Evolutionary conservation across 2,888 invertebrate genomes (phyloP).

Genomic region (Melanostoma scalare): DNA sequence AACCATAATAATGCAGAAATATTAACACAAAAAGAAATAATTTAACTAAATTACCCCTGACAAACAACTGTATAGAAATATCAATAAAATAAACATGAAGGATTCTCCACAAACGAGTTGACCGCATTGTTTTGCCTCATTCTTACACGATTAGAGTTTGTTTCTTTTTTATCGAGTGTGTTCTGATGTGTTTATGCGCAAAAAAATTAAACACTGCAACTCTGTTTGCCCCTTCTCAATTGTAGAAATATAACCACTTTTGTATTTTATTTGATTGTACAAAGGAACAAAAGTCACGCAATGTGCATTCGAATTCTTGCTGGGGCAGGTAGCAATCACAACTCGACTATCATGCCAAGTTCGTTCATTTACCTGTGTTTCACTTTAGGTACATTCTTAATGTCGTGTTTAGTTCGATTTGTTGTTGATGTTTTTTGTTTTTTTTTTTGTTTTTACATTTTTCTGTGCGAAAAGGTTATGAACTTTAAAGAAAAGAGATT

Average conservation of each 20-base stretch:
- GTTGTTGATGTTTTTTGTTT: no score
- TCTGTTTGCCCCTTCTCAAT: constrained; percentile 6
- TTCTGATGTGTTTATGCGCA: constrained; percentile 50
- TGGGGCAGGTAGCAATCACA: constrained; percentile 53
- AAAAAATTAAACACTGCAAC: constrained; percentile 40
- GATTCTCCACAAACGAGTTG: constrained; percentile 57
- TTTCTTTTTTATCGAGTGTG: constrained; percentile 20
- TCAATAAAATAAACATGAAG: constrained; percentile 9
- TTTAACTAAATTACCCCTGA: constrained; percentile 51
- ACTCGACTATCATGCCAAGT: no score
- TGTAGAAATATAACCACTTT: constrained; percentile 43
- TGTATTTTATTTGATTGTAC: constrained; percentile 57
- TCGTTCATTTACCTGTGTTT: no score
- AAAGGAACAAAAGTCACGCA: constrained; percentile 70
- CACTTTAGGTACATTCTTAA: no score
- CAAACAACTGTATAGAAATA: constrained; percentile 10
- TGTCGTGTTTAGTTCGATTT: no score
- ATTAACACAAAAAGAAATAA: constrained; percentile 17
- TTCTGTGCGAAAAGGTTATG: no score
- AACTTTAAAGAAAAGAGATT: no score
- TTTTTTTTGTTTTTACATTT: no score
- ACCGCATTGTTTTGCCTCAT: constrained; percentile 70
- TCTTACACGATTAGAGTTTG: constrained; percentile 56
- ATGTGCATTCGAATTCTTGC: constrained; percentile 67
- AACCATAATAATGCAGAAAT: constrained; percentile 51